Evolutionary conservation across 2,888 invertebrate genomes (phyloP), one percentile per base, ranked within the genome.

Genomic region (Eudasyphora cyanicolor): DNA sequence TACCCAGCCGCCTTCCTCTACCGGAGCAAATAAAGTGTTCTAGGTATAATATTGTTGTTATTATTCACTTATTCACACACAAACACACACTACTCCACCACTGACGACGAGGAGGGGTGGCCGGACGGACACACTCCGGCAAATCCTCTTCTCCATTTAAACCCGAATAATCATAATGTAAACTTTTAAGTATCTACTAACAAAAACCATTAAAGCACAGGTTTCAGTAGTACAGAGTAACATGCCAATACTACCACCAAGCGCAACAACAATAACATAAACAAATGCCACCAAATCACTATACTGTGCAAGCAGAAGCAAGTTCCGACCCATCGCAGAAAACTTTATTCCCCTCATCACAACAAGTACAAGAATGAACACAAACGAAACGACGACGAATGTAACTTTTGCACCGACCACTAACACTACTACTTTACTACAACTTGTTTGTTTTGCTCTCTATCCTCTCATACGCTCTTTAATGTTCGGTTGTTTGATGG

Each of bases 161-260:
- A 57, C 12, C 24, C 57, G 24, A 57, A 57, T 57, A 57, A 57
- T 57, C 8, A 57, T 57, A 57, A 57, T 57, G 57, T 27, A 57
- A 57, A 57, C 27, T 57, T 62, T 62, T 2, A 60, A 54, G 27
- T 54, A 54, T 57, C 27, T 19, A 12, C 21, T 21, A 5, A n/a
- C n/a, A n/a, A 57, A 60, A 29, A 14, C 29, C 60, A 14, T 60
- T 60, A 42, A 62, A 67, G 42, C 67, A 67, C 67, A 67, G 42
- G 42, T 67, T 67, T 67, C 67, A 67, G 27, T 57, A 27, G 57
- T 14, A 27, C 57, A 57, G 12, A 14, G 14, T n/a, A n/a, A n/a
- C n/a, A n/a, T n/a, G n/a, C n/a, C n/a, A n/a, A n/a, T n/a, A n/a
- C n/a, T n/a, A n/a, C n/a, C 49, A 19, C 49, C 49, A 57, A 57